A percentile compares a stretch with the other conserved stretches of the same genome.
Conservation (phyloP, 2,797 vertebrate genomes). For the Pteropus rufus region DNA sequence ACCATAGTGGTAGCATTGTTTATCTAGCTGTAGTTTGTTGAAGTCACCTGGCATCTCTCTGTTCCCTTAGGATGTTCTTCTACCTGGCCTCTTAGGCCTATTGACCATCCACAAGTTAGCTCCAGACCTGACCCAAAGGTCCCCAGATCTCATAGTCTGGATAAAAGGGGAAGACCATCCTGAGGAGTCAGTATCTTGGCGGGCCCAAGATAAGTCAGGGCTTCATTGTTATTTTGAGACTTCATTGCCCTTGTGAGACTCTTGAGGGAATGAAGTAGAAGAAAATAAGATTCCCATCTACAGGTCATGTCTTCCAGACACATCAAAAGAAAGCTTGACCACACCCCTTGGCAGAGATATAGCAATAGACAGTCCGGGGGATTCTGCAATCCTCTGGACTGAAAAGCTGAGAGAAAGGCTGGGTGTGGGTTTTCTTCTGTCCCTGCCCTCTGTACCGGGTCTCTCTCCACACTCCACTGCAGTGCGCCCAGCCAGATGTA, state of each 20-base stretch:
- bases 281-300: background rate
- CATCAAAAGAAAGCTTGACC: background rate
- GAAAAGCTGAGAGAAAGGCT: background rate
- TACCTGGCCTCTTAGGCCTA: background rate
- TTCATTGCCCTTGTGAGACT: background rate
- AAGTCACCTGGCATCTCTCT: background rate
- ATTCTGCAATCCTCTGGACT: background rate
- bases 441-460: background rate
- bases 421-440: too few species aligned
- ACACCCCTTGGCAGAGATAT: background rate
- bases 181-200: background rate
- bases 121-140: background rate
- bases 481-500: background rate
- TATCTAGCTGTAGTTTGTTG: background rate
- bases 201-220: background rate
- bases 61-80: background rate
- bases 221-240: background rate
- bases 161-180: background rate
- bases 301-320: background rate
- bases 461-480: background rate
- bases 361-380: background rate
- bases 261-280: background rate
- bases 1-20: background rate
- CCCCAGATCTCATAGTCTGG: background rate
- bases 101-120: background rate